These are phyloP conservation scores for Asobara japonica DNA, from an alignment of 1,140 invertebrate genomes.

Conservation along the genomic window DNA sequence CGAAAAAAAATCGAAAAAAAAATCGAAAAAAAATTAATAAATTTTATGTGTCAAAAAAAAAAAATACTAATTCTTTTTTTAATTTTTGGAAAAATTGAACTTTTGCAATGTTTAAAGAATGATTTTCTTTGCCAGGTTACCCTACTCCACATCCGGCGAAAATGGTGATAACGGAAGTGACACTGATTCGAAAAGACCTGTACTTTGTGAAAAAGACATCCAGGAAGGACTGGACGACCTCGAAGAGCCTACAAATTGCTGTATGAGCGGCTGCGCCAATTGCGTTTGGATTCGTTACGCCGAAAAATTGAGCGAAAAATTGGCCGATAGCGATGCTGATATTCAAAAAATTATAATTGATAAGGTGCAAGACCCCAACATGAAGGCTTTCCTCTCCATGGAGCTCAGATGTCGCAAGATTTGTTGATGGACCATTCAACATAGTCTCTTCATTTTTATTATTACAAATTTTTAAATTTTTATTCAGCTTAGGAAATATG, in stretches of 20 bases:
- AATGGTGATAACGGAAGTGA: background rate
- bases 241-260: constrained; percentile 83
- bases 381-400: constrained; percentile 81
- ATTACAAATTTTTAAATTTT: too few species aligned
- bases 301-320: constrained; percentile 77
- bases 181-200: constrained; percentile 10
- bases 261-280: constrained; percentile 92
- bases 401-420: constrained; percentile 71
- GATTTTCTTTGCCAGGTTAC: too few species aligned
- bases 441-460: too few species aligned
- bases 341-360: constrained; percentile 79
- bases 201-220: constrained; percentile 24
- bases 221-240: constrained; percentile 42
- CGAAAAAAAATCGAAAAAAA: too few species aligned
- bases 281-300: constrained; percentile 96
- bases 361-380: constrained; percentile 82
- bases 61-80: too few species aligned
- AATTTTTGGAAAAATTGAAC: too few species aligned
- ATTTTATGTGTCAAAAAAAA: too few species aligned
- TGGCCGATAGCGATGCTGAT: constrained; percentile 74
- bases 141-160: too few species aligned
- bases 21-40: too few species aligned
- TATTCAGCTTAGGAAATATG: too few species aligned
- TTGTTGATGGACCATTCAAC: constrained; percentile 39
- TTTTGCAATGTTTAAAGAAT: too few species aligned